phyloP scores from a whole-genome alignment of 1,140 invertebrate species.

The Pseudomyrmex sp. region DNA sequence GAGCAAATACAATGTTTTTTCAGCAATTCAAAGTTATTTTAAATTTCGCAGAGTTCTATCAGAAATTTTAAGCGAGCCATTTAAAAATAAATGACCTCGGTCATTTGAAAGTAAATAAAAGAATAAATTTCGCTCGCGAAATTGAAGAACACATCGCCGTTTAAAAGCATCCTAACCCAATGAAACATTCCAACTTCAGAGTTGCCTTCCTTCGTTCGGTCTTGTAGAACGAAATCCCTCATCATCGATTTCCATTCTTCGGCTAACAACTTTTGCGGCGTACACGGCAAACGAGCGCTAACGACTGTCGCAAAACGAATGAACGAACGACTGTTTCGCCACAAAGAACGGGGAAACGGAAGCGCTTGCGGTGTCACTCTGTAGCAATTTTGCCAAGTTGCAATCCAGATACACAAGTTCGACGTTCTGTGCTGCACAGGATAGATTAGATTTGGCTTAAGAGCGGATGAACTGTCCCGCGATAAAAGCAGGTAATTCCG shows the following conservation, averaged over 20 bases:
- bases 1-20: no score
- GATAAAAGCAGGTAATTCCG: constrained; percentile 58
- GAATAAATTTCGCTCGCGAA: background rate
- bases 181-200: no score
- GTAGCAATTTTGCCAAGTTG: constrained; percentile 57
- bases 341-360: constrained; percentile 51
- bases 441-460: constrained; percentile 61
- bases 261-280: constrained; percentile 26
- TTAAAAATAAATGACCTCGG: no score
- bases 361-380: constrained; percentile 34
- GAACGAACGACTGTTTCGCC: constrained; percentile 36
- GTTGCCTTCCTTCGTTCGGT: background rate
- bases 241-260: constrained; percentile 47
- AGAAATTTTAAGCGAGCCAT: no score
- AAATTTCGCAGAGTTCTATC: no score
- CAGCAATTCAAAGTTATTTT: no score
- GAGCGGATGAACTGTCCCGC: constrained; percentile 54
- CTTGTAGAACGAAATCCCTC: constrained; percentile 15
- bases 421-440: constrained; percentile 28
- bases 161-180: no score
- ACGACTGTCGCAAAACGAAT: constrained; percentile 31
- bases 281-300: background rate
- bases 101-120: no score
- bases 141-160: background rate
- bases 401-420: constrained; percentile 36